Base-by-base conservation (phyloP, 2,113 vertebrate species). In the Haemorhous mexicanus region DNA sequence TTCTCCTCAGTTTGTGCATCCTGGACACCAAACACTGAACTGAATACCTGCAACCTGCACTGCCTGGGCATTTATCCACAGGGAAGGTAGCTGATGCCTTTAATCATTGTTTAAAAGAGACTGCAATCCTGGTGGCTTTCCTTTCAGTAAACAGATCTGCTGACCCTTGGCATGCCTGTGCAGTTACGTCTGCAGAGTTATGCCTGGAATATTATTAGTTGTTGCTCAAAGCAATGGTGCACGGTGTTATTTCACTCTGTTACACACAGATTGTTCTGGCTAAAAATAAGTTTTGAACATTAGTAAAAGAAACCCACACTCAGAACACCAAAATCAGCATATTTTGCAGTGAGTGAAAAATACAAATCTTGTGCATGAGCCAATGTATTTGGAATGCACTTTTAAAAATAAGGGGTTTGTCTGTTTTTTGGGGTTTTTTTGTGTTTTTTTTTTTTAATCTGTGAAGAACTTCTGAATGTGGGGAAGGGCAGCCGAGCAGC, bases 111-210 rank as follows among this genome's bases (percentile, higher is more conserved):
- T 83, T 72, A 53, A 92, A 91, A 93, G 64, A 47, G 79, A 81
- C 41, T 16, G n/a, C 87, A 90, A 87, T 97, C 92, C 94, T 46
- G 73, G 76, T 90, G 88, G 88, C 92, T 93, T 95, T 89, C 77
- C 83, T 94, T 96, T 93, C 88, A 75, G 92, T 59, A 96, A 92
- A 61, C 87, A 92, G 95, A 96, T 92, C 93, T 96, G 94, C 93
- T 97, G 95, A 96, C 88, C 95, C 94, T 95, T 96, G 95, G 88
- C 95, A 89, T 95, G 94, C 92, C 76, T 90, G 78, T 81, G 81
- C 84, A 75, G 84, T 93, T 96, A 90, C 46, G 41, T 88, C 88
- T 90, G 88, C 53, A 78, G 94, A 89, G 93, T 94, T 95, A 95
- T 72, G 93, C 87, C 80, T 1, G 77, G 80, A 95, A 95, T 86